phyloP scores from a whole-genome alignment of 2,888 invertebrate genomes.

The Drosophila engyochracea region DNA sequence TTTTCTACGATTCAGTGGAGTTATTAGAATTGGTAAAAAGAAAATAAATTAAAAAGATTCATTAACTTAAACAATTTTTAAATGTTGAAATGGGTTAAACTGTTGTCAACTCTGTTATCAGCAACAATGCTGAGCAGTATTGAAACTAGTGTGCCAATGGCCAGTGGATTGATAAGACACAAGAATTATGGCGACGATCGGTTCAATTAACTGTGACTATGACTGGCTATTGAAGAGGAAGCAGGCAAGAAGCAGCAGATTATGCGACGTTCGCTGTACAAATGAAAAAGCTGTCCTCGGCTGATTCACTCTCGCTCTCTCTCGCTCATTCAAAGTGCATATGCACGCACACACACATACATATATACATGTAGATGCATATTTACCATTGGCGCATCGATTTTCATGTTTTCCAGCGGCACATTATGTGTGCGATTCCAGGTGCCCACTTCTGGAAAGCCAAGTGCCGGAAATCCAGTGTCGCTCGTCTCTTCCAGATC shows the following conservation, averaged over 20 bases:
- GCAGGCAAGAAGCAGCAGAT: slow-evolving; percentile 13
- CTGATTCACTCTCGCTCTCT: slow-evolving; percentile 34
- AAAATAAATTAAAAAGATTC: no score
- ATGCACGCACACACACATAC: not conserved
- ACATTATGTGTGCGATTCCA: slow-evolving; percentile 89
- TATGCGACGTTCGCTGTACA: not conserved
- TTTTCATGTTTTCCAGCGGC: slow-evolving; percentile 89
- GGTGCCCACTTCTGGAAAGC: slow-evolving; percentile 85
- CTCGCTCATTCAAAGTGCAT: slow-evolving; percentile 2
- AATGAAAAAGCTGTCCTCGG: slow-evolving; percentile 30
- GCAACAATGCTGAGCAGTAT: not conserved
- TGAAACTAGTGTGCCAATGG: slow-evolving; percentile 63
- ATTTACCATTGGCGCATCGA: slow-evolving; percentile 91
- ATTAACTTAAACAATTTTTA: no score
- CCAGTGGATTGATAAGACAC: slow-evolving; percentile 65
- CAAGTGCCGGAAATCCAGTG: slow-evolving; percentile 68
- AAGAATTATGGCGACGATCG: slow-evolving; percentile 31
- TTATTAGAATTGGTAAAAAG: no score
- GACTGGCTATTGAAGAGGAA: not conserved
- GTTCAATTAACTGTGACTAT: slow-evolving; percentile 19
- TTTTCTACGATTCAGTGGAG: not conserved
- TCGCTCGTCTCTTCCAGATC: slow-evolving; percentile 77
- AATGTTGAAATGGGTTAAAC: not conserved
- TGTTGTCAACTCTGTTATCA: not conserved
- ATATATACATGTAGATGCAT: not conserved